Evolutionary conservation across 2,888 invertebrate genomes (phyloP).

Genomic region (Ischnus inquisitorius): DNA sequence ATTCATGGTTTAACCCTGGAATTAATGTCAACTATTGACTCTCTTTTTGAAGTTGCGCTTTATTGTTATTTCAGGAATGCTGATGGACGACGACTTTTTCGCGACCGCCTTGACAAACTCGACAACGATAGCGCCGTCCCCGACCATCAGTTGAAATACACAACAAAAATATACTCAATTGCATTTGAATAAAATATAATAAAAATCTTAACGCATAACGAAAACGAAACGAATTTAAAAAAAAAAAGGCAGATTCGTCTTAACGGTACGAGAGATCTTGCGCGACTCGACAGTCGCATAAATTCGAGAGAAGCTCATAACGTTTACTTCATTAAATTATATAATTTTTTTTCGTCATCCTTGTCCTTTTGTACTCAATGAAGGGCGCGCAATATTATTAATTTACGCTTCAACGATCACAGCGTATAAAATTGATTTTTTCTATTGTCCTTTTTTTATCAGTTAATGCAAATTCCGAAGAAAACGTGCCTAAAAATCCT

Average conservation of each 20-base stretch:
- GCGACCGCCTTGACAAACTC: conserved; percentile 36
- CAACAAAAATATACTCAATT: background rate
- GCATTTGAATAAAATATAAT: background rate
- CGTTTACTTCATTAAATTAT: background rate
- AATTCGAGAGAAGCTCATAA: conserved; percentile 2
- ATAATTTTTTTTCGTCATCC: conserved; percentile 1
- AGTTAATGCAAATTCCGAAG: conserved; percentile 13
- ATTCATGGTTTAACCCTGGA: background rate
- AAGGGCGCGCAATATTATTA: conserved; percentile 9
- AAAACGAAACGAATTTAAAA: background rate
- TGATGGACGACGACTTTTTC: conserved; percentile 78
- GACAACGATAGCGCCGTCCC: conserved; percentile 36
- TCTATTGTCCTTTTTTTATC: background rate
- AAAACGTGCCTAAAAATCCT: conserved; percentile 26
- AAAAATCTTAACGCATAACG: conserved; percentile 1
- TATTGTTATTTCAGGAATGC: conserved; percentile 76
- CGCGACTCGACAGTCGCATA: background rate
- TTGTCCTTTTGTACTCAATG: background rate
- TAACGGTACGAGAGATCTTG: background rate
- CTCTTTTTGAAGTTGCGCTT: conserved; percentile 10
- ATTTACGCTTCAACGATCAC: conserved; percentile 48
- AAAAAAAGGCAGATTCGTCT: background rate
- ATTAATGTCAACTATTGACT: too few relatives aligned
- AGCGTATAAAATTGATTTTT: conserved; percentile 12
- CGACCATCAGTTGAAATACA: conserved; percentile 16